Conservation (phyloP, 2,797 vertebrate species). For the Poeciliopsis turneri region DNA sequence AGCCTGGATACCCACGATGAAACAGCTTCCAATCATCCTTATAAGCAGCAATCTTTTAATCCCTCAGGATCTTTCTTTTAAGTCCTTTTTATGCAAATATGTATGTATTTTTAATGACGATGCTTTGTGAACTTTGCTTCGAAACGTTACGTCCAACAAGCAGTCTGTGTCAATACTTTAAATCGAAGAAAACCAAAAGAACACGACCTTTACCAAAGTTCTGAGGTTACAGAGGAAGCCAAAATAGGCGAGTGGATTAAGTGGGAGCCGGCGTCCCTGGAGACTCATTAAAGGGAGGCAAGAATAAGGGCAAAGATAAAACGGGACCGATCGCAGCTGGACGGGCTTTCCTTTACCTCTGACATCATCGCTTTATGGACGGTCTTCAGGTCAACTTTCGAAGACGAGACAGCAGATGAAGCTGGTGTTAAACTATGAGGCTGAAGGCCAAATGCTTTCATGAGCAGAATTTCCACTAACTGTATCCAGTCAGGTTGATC, state of each 20-base stretch:
- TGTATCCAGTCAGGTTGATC: background rate
- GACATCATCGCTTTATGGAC: slow-evolving; percentile 56
- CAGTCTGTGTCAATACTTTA: slow-evolving; percentile 54
- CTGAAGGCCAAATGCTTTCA: background rate
- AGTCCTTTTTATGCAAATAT: background rate
- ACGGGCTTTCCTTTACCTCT: slow-evolving; percentile 78
- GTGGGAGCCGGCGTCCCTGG: slow-evolving; percentile 86
- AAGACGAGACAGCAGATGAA: slow-evolving; percentile 8
- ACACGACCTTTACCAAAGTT: slow-evolving; percentile 67
- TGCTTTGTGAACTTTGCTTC: slow-evolving; percentile 48
- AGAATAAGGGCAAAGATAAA: slow-evolving; percentile 48
- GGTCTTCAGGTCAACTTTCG: slow-evolving; percentile 46
- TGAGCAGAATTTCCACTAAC: background rate
- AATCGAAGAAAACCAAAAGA: slow-evolving; percentile 63
- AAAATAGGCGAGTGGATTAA: slow-evolving; percentile 89
- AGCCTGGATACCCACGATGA: background rate
- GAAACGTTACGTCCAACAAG: background rate
- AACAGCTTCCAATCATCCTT: slow-evolving; percentile 11
- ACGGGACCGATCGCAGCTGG: slow-evolving; percentile 85
- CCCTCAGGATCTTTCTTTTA: background rate
- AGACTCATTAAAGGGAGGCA: slow-evolving; percentile 86
- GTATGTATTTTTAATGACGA: slow-evolving; percentile 23
- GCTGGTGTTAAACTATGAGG: background rate
- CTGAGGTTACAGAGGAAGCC: slow-evolving; percentile 84
- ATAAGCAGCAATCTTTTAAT: background rate